A percentile compares a stretch with the other conserved stretches of the same genome.
Evolutionary conservation across 2,888 invertebrate species (phyloP).

Genomic region (Phyto melanocephala): DNA sequence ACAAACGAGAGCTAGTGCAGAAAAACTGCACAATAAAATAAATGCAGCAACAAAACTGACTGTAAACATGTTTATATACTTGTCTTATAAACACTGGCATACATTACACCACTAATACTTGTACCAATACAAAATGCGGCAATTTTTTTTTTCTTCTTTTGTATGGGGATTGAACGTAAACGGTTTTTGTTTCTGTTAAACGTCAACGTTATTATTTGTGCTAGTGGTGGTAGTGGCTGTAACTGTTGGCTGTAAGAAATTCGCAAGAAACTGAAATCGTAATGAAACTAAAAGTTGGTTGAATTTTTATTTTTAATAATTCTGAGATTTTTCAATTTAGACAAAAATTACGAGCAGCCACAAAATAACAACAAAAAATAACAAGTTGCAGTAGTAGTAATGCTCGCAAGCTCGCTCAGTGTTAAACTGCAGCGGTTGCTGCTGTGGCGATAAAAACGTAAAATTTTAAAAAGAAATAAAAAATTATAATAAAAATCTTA

Average conservation of each 20-base stretch:
- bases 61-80: constrained; percentile 56
- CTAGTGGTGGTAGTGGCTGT: constrained; percentile 11
- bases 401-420: constrained; percentile 64
- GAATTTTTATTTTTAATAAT: constrained; percentile 42
- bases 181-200: constrained; percentile 35
- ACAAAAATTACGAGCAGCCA: constrained; percentile 42
- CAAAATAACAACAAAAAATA: constrained; percentile 52
- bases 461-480: background rate
- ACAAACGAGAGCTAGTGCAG: background rate
- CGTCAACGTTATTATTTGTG: background rate
- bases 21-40: constrained; percentile 13
- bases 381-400: constrained; percentile 62
- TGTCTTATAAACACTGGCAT: background rate
- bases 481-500: constrained; percentile 33
- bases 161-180: constrained; percentile 45
- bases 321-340: constrained; percentile 48
- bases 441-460: constrained; percentile 56
- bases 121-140: constrained; percentile 33
- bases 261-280: constrained; percentile 56
- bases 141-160: too few relatives aligned
- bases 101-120: background rate
- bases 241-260: constrained; percentile 51
- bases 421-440: constrained; percentile 63
- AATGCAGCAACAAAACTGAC: constrained; percentile 39
- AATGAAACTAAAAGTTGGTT: constrained; percentile 63